Evolutionary conservation across 2,888 invertebrate species (phyloP).

Genomic region (Masnerella sp.): DNA sequence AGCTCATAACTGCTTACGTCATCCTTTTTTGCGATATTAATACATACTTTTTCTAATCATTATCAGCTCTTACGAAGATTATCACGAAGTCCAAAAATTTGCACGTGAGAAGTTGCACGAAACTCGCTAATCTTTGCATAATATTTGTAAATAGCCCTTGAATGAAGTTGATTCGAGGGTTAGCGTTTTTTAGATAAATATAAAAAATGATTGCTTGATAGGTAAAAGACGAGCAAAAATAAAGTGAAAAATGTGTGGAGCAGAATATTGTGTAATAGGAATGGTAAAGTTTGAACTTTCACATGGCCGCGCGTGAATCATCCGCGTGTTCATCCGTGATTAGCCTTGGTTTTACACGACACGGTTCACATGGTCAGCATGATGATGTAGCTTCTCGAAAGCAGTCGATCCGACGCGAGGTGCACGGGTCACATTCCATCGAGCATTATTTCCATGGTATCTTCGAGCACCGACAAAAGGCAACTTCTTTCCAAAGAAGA

Average conservation of each 20-base stretch:
- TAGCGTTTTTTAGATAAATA: no score
- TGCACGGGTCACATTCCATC: constrained; percentile 76
- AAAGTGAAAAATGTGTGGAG: constrained; percentile 20
- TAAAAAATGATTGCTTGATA: no score
- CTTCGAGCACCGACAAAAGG: constrained; percentile 73
- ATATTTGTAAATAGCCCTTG: background rate
- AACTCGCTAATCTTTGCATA: background rate
- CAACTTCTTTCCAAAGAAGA: constrained; percentile 69
- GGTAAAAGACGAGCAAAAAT: background rate
- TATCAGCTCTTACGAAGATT: no score
- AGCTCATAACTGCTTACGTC: constrained; percentile 15
- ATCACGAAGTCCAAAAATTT: no score
- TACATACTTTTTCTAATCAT: no score
- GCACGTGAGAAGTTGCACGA: background rate
- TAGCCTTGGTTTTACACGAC: constrained; percentile 59
- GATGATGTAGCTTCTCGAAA: constrained; percentile 66
- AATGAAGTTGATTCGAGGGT: no score
- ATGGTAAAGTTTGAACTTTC: constrained; percentile 38
- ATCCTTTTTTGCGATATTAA: no score
- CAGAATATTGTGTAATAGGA: constrained; percentile 43
- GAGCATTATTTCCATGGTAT: constrained; percentile 75
- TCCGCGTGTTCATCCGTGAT: constrained; percentile 55
- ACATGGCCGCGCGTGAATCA: constrained; percentile 61
- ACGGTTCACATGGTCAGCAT: constrained; percentile 62
- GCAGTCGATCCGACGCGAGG: constrained; percentile 70